Evolutionary conservation across 1,140 invertebrate genomes (phyloP), one percentile per base, ranked within the genome.

Genomic region (Leptinotarsa texana): DNA sequence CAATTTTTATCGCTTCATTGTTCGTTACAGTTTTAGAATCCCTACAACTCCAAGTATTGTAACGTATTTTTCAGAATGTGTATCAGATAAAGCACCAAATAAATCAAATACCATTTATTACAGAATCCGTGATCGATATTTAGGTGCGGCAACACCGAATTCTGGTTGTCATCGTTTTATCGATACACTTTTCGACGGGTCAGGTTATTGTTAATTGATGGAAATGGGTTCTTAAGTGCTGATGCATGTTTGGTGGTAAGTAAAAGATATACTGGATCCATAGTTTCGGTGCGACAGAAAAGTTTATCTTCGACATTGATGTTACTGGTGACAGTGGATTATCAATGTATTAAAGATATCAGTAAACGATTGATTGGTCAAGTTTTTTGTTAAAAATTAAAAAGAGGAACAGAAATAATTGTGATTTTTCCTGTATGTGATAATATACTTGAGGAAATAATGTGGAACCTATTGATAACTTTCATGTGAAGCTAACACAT

Each of bases 161-260:
- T n/a, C 15, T 57, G 51, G 51, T 18, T 57, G 51, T 57, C 51
- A 57, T 57, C 51, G 51, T 17, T 57, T 57, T 57, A 57, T 57
- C 51, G 51, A 57, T 57, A 57, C 51, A 57, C n/a, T 57, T 57
- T 57, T 57, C 51, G 51, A 57, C 51, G 51, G 51, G 51, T 57
- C 51, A 15, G 51, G 51, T 18, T 18, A 57, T 57, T 57, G 51
- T 57, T 57, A 57, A 57, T 57, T 57, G 51, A 57, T 57, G 51
- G 51, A 57, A 57, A 57, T 57, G 51, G 51, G 51, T 57, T 57
- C n/a, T 57, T 57, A 57, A 57, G 51, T 57, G 51, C 51, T 57
- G 51, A 57, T 57, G 17, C 51, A 13, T 57, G 51, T 57, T 57
- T 57, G 17, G 51, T 57, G 51, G 51, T 57, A 57, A 57, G 51